Base-by-base conservation (phyloP, 2,888 invertebrate species). In the Tipula confusa region DNA sequence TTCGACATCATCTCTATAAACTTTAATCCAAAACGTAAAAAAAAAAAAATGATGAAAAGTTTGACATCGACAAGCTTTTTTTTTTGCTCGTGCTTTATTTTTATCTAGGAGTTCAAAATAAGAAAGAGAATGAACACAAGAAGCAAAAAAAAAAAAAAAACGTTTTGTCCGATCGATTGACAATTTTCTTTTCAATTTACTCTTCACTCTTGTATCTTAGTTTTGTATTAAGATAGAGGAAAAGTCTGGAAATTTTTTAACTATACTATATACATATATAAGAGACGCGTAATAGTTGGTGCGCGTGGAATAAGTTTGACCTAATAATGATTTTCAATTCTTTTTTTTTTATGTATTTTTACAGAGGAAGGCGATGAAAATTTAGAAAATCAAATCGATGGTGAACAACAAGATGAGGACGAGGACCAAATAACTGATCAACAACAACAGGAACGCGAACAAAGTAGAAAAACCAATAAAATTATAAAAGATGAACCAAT, bases 321-420 rank as follows among this genome's bases (percentile, higher is more conserved):
- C 64, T 64, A 64, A 64, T 64, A 64, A 64, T 64, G 64, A 64
- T 64, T 64, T 64, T 64, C 64, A 64, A 64, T 64, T 80, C 29
- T 80, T 80, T 29, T 80, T 82, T 43, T 24, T 43, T 28, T 29
- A 31, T 83, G 2, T 81, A 11, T 82, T 38, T 36, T n/a, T n/a
- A 9, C 84, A 84, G 85, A 85, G 29, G 85, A 84, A 83, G 84
- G 84, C 79, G 84, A 84, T 79, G 84, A 85, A 24, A 83, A 48
- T 18, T 29, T 64, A 24, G 84, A 85, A 15, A 84, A 82, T 83
- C 82, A 82, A 36, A 82, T 28, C 43, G 83, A 83, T 83, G 83
- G 83, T 48, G 43, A 24, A n/a, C 28, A 33, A 43, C 83, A 28
- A 83, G 7, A 43, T 11, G 31, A 28, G 48, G 9, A 43, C 15